Conservation (phyloP, 2,888 invertebrate species). For the Ophion costatus region DNA sequence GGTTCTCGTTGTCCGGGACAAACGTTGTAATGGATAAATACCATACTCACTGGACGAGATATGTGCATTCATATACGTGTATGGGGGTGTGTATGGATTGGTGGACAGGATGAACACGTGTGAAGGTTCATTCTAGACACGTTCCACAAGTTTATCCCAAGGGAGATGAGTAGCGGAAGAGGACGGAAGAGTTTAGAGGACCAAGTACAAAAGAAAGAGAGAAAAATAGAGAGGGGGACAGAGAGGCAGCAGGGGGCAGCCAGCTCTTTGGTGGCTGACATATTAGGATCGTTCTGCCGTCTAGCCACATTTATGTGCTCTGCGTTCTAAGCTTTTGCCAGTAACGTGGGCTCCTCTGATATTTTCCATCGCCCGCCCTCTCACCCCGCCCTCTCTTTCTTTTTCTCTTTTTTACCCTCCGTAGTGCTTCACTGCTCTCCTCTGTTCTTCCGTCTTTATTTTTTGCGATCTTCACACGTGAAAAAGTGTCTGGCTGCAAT, state of each 20-base stretch:
- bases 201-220: conserved; percentile 4
- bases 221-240: background rate
- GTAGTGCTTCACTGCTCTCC: conserved; percentile 13
- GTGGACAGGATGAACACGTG: conserved; percentile 53
- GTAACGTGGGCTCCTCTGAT: conserved; percentile 66
- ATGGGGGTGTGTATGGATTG: conserved; percentile 12
- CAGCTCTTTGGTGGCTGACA: conserved; percentile 74
- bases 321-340: conserved; percentile 69
- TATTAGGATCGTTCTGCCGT: conserved; percentile 80
- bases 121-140: conserved; percentile 76
- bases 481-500: conserved; percentile 31
- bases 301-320: conserved; percentile 78
- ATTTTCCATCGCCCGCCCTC: conserved; percentile 49
- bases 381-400: background rate
- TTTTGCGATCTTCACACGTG: conserved; percentile 12
- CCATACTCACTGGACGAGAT: conserved; percentile 36
- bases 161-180: conserved; percentile 63
- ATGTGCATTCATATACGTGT: background rate
- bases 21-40: conserved; percentile 42
- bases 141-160: conserved; percentile 79
- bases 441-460: conserved; percentile 7
- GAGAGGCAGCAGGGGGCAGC: background rate
- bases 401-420: background rate
- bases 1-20: conserved; percentile 37
- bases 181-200: conserved; percentile 1